Evolutionary conservation across 2,797 vertebrate species (phyloP).

Genomic region (Chelon labrosus): DNA sequence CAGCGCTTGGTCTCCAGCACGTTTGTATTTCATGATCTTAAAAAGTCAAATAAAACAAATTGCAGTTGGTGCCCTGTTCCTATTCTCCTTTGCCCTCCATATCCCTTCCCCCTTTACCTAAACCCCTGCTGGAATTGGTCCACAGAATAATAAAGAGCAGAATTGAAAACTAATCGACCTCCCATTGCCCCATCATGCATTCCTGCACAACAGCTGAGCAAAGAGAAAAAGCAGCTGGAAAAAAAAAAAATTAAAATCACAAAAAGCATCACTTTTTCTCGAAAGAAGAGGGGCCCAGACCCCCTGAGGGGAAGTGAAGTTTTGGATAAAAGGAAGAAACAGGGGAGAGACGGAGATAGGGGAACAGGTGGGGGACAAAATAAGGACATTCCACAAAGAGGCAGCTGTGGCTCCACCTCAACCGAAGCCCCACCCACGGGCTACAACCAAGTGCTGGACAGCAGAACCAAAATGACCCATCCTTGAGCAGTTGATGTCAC

Average conservation of each 20-base stretch:
- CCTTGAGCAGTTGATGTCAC: slow-evolving; percentile 58
- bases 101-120: slow-evolving; percentile 40
- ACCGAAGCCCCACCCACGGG: slow-evolving; percentile 67
- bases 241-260: slow-evolving; percentile 47
- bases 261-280: slow-evolving; percentile 71
- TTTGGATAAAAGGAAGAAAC: slow-evolving; percentile 39
- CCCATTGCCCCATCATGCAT: slow-evolving; percentile 74
- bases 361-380: slow-evolving; percentile 48
- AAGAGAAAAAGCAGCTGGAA: slow-evolving; percentile 70
- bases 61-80: slow-evolving; percentile 65
- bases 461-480: slow-evolving; percentile 54
- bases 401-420: slow-evolving; percentile 82
- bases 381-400: slow-evolving; percentile 82
- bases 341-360: slow-evolving; percentile 29
- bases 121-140: slow-evolving; percentile 82
- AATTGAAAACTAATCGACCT: slow-evolving; percentile 62
- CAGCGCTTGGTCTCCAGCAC: slow-evolving; percentile 69
- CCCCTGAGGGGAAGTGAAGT: slow-evolving; percentile 33
- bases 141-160: slow-evolving; percentile 78
- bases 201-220: slow-evolving; percentile 74
- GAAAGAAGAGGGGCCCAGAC: slow-evolving; percentile 48
- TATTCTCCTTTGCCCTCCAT: slow-evolving; percentile 41
- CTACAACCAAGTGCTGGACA: slow-evolving; percentile 72
- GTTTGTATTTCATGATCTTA: slow-evolving; percentile 73
- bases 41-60: slow-evolving; percentile 77